Evolutionary conservation across 2,888 invertebrate genomes (phyloP), one percentile per base, ranked within the genome.

Genomic region (Pomacea canaliculata): DNA sequence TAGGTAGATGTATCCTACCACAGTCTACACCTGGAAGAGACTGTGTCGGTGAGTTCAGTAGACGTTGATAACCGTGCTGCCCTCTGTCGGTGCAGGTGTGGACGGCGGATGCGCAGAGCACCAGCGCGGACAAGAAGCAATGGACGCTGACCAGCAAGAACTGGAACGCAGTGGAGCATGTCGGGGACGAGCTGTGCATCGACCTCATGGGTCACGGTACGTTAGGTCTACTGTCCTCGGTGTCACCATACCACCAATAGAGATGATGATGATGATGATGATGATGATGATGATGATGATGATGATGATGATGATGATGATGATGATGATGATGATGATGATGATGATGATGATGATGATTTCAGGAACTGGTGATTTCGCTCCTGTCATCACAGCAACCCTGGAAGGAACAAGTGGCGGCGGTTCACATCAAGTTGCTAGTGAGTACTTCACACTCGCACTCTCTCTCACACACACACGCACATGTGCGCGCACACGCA

Each of bases 151-250:
- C 27, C 27, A 77, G 59, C 63, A 74, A 77, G 62, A 19, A 60
- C 19, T 77, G 59, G 60, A 77, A 77, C 77, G 46, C n/a, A n/a
- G 65, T 67, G 9, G 77, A 77, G 48, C 77, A 77, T 71, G 71
- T 68, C 23, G 77, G 77, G 19, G 74, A 74, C 23, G 9, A 68
- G 23, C 71, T 77, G 13, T 77, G 77, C 49, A 18, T 77, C n/a
- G 51, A 56, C 67, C 67, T 74, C 46, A 12, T 67, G n/a, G 77
- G 74, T 13, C 77, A 77, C 46, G 67, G 74, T 74, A 48, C 72
- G 65, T 10, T 7, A 8, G 27, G 73, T 62, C 27, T 0, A 23
- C 23, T 23, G 23, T 23, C 23, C 23, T 23, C 23, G 0, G 23
- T 23, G 23, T 13, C 8, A 7, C 7, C 51, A 23, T 13, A 23